Base-by-base conservation (phyloP, 2,113 vertebrate species). In the Heloderma charlesbogerti region DNA sequence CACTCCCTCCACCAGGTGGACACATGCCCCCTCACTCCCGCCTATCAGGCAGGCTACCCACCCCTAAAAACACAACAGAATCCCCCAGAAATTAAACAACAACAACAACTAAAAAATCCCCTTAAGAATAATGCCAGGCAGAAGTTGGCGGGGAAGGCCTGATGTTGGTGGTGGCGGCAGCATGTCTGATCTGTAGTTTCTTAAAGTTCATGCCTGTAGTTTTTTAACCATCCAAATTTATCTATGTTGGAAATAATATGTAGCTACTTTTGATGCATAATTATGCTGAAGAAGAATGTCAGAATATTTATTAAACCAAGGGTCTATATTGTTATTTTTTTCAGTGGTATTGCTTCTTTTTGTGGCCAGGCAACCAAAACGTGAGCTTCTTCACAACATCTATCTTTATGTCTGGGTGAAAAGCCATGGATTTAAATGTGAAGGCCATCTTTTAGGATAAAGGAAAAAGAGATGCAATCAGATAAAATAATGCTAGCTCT, bases 401-500 rank as follows among this genome's bases (percentile, higher is more conserved):
- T 22, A 31, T 45, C 51, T 37, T 48, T 22, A 20, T 5, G 18
- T 37, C 29, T 29, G 25, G 25, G 63, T 31, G 87, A 88, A 79
- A 88, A 78, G 63, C 48, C 60, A 77, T 45, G 37, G 81, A 78
- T 85, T 89, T 86, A 92, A 92, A 80, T 78, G 51, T 71, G 74
- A 80, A 71, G 34, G 37, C 22, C 75, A 89, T 12, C 27, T 63
- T 89, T 80, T 89, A 69, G 82, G 74, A 80, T 85, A 92, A 92
- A 90, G 45, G 51, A 80, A 60, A 74, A 57, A 67, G 74, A 84
- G 87, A 89, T 89, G 72, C 72, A 78, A 85, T 89, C 87, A 86
- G 45, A 67, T 69, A 79, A 90, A 86, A 48, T 90, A 90, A 90
- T 86, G 27, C 89, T 71, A 67, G 84, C 84, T 86, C 75, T 86